A percentile compares a stretch with the other conserved stretches of the same genome.
These are phyloP conservation scores for Hypena proboscidalis DNA, from an alignment of 2,888 invertebrate genomes.

Conservation along the genomic window DNA sequence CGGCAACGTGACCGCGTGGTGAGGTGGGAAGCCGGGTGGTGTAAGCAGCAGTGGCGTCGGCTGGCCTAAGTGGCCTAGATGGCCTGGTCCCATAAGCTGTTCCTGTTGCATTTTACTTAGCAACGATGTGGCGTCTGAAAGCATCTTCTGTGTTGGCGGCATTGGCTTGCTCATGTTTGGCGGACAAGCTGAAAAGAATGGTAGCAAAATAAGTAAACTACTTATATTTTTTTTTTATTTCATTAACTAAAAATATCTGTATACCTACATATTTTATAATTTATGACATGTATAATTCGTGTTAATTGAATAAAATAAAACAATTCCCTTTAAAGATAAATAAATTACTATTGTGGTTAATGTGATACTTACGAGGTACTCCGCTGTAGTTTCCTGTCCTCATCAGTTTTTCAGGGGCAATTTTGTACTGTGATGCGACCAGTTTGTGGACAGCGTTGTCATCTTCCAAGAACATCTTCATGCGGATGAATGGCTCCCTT, in stretches of 20 bases:
- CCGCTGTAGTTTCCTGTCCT: conserved; percentile 97
- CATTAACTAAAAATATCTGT: too few species aligned
- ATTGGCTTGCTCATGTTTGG: conserved; percentile 89
- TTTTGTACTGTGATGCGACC: conserved; percentile 98
- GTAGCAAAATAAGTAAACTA: conserved; percentile 34
- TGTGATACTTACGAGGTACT: conserved; percentile 89
- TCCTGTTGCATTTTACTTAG: conserved; percentile 90
- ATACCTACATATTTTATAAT: too few species aligned
- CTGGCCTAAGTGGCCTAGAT: conserved; percentile 81
- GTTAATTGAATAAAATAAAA: too few species aligned
- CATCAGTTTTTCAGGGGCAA: conserved; percentile 98
- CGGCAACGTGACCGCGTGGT: conserved; percentile 89
- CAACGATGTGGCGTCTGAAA: conserved; percentile 88
- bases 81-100: conserved; percentile 85
- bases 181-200: conserved; percentile 86
- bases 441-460: conserved; percentile 97
- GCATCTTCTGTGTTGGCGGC: conserved; percentile 92
- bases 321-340: too few species aligned
- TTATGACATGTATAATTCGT: too few species aligned
- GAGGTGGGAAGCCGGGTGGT: conserved; percentile 91
- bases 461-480: conserved; percentile 99
- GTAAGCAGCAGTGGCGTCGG: conserved; percentile 89
- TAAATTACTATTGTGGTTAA: too few species aligned
- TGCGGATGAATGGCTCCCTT: conserved; percentile 97
- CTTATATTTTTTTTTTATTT: conserved; percentile 20